Conservation (phyloP, 23 tunicate genomes). For the Phallusia fumigata region DNA sequence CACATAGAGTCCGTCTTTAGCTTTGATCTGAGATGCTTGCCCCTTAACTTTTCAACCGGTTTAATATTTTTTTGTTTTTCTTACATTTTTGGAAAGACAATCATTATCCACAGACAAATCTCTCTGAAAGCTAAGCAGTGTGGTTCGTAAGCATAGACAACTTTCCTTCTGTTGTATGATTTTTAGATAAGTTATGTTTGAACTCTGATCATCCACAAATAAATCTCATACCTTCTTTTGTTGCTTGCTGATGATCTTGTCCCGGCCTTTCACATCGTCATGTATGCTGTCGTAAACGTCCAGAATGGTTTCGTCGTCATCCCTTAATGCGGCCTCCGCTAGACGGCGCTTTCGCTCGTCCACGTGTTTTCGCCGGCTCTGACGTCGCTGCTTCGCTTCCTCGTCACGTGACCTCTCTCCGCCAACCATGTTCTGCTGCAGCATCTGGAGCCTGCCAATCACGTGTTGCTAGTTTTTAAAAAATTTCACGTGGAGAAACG, state of each 20-base stretch:
- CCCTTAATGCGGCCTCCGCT: conserved; percentile 61
- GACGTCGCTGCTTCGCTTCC: conserved; percentile 62
- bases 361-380: conserved; percentile 71
- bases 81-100: too few species aligned
- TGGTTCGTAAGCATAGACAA: too few species aligned
- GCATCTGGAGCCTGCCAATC: conserved; percentile 71
- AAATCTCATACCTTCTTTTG: conserved; percentile 49
- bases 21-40: too few species aligned
- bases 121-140: too few species aligned
- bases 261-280: conserved; percentile 69
- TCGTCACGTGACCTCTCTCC: conserved; percentile 91
- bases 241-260: conserved; percentile 52
- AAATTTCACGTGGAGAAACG: too few species aligned
- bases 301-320: conserved; percentile 75
- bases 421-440: conserved; percentile 95
- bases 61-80: too few species aligned
- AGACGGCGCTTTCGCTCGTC: conserved; percentile 73
- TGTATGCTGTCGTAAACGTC: conserved; percentile 89
- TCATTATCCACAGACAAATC: too few species aligned
- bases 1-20: too few species aligned
- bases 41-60: too few species aligned
- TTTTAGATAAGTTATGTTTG: too few species aligned
- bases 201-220: too few species aligned
- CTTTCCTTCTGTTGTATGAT: too few species aligned
- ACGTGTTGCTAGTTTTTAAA: background rate